These are phyloP conservation scores for Drosophila acutilabella DNA, from an alignment of 2,888 invertebrate genomes.

Conservation along the genomic window DNA sequence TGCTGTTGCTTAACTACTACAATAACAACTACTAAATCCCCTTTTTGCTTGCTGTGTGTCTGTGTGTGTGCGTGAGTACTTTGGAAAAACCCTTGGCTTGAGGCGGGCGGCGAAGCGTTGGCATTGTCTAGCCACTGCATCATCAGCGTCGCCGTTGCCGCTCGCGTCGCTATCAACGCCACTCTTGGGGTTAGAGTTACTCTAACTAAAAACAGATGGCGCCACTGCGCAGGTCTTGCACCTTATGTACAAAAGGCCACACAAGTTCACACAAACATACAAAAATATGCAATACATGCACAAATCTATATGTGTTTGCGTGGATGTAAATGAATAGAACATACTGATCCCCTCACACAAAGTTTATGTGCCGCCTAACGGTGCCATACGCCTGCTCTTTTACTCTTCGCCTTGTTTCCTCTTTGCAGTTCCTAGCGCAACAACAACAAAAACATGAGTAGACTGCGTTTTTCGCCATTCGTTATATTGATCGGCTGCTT, in stretches of 20 bases:
- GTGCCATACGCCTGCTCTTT: conserved; percentile 55
- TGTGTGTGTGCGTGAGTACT: conserved; percentile 17
- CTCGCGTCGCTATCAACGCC: conserved; percentile 11
- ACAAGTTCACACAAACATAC: conserved; percentile 5
- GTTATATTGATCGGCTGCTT: conserved; percentile 66
- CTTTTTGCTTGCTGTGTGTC: conserved; percentile 45
- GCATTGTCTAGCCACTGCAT: conserved; percentile 66
- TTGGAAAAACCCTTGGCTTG: conserved; percentile 67
- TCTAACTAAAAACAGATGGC: conserved; percentile 53
- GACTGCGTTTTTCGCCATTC: conserved; percentile 54
- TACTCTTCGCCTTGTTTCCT: conserved; percentile 18
- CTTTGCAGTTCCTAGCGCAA: conserved; percentile 13
- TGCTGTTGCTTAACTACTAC: conserved; percentile 37
- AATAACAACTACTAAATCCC: conserved; percentile 62
- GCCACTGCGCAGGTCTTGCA: conserved; percentile 68
- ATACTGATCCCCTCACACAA: conserved; percentile 73
- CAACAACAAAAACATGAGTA: conserved; percentile 13
- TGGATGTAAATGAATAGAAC: conserved; percentile 48
- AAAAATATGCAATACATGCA: background rate
- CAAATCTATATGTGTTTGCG: conserved; percentile 7
- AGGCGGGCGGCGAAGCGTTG: conserved; percentile 27
- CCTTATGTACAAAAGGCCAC: conserved; percentile 51
- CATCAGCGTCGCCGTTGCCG: conserved; percentile 33
- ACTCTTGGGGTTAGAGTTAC: conserved; percentile 63
- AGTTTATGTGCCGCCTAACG: conserved; percentile 56